Evolutionary conservation across 2,797 vertebrate genomes (phyloP).

Genomic region (Poeciliopsis paucimaculata): DNA sequence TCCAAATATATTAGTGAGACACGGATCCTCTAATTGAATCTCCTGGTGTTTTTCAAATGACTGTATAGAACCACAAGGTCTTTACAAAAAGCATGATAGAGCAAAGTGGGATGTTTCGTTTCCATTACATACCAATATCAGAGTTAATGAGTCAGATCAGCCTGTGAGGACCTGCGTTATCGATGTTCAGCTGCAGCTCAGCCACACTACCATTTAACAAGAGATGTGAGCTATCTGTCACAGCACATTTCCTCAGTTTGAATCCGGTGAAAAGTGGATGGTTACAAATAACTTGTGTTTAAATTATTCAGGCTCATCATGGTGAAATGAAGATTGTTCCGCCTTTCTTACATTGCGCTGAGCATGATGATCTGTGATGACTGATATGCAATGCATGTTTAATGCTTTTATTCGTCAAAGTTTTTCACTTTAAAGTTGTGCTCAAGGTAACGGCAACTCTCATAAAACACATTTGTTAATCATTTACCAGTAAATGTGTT

Average conservation of each 20-base stretch:
- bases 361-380: conserved; percentile 42
- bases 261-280: conserved; percentile 57
- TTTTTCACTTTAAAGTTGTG: conserved; percentile 6
- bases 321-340: conserved; percentile 53
- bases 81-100: conserved; percentile 13
- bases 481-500: neutral
- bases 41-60: neutral
- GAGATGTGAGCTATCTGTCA: conserved; percentile 64
- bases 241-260: conserved; percentile 53
- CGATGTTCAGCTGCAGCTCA: conserved; percentile 63
- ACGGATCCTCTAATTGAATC: neutral
- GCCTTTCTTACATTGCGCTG: conserved; percentile 27
- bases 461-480: neutral
- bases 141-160: conserved; percentile 63
- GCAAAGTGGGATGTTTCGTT: conserved; percentile 32
- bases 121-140: conserved; percentile 52
- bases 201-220: conserved; percentile 53
- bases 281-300: conserved; percentile 66
- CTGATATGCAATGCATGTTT: conserved; percentile 55
- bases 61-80: neutral
- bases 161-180: conserved; percentile 59
- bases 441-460: conserved; percentile 24
- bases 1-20: neutral
- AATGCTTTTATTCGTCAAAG: conserved; percentile 30
- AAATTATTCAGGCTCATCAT: conserved; percentile 49